Base-by-base conservation (phyloP, 2,888 invertebrate species). In the Polietes domitor region DNA sequence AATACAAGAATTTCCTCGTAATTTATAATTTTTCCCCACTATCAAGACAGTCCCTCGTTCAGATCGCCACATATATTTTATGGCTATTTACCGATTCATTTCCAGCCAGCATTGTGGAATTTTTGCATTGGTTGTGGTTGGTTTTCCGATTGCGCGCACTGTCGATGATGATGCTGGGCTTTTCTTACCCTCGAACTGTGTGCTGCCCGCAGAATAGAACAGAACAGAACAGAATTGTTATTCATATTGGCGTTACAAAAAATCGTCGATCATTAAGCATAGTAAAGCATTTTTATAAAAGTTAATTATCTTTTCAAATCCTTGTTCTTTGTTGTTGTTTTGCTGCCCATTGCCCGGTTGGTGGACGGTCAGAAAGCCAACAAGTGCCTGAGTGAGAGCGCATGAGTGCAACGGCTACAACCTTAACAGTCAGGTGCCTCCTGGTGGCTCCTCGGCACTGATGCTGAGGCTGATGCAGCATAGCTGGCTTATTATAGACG, bases 241-340 rank as follows among this genome's bases (percentile, higher is more conserved):
- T 84, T 84, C 81, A 81, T 78, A 81, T 84, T 81, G 84, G 81
- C 81, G 81, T 84, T 81, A 81, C 78, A 84, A 81, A 84, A 84
- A 81, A 84, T 84, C 83, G 83, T 84, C 72, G 83, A 84, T 84
- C 84, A 84, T 84, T 84, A 84, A 81, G 83, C 80, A 84, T 79
- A 81, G 84, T 76, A 79, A 84, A 81, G 84, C 73, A 84, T 84
- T 84, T 84, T 84, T 78, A 84, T 84, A 84, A 84, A 84, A 84
- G 84, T 84, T 84, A 84, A 84, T 84, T 84, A 84, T 84, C 81
- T 84, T 84, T 84, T 78, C 73, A 84, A 78, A 84, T 81, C 72
- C 81, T 73, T 78, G 50, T 72, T 50, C 12, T 37, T 37, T 37
- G 37, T 9, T 37, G 37, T 9, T 32, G 70, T 41, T n/a, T n/a